Percentiles rank a stretch among this genome's conserved stretches.
These are phyloP conservation scores for Trichoplusia ni DNA, from an alignment of 1,140 invertebrate genomes.

Conservation along the genomic window DNA sequence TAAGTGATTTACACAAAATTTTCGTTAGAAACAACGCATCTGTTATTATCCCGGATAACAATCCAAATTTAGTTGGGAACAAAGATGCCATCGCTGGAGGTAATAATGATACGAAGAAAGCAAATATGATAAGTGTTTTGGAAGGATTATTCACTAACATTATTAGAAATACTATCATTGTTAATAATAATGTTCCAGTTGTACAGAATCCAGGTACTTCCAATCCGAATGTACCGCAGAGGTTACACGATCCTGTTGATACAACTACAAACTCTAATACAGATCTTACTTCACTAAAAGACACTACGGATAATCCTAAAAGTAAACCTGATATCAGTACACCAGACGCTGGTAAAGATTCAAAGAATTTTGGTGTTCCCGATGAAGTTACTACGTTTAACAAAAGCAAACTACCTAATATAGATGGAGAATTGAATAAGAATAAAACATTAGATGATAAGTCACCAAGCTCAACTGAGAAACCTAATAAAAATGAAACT, in stretches of 20 bases:
- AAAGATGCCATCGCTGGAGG: neutral
- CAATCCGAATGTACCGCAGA: neutral
- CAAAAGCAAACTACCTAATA: too few species aligned
- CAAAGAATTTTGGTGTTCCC: too few species aligned
- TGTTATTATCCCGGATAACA: neutral
- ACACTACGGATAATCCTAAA: too few species aligned
- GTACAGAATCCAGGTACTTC: neutral
- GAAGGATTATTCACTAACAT: slow-evolving; percentile 10
- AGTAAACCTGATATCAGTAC: too few species aligned
- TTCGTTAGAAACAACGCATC: neutral
- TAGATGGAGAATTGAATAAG: too few species aligned
- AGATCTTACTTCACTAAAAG: too few species aligned
- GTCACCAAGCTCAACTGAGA: too few species aligned
- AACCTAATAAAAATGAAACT: too few species aligned
- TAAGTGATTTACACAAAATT: neutral
- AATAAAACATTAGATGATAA: too few species aligned
- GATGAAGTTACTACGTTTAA: too few species aligned
- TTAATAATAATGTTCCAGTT: slow-evolving; percentile 1
- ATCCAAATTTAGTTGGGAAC: neutral
- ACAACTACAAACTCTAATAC: neutral
- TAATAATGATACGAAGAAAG: slow-evolving; percentile 5
- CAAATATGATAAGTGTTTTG: neutral
- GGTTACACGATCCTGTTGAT: neutral
- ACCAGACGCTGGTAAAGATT: too few species aligned
- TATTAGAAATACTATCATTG: slow-evolving; percentile 6